Conservation (phyloP, 1,140 invertebrate genomes). For the Drosophila teissieri region DNA sequence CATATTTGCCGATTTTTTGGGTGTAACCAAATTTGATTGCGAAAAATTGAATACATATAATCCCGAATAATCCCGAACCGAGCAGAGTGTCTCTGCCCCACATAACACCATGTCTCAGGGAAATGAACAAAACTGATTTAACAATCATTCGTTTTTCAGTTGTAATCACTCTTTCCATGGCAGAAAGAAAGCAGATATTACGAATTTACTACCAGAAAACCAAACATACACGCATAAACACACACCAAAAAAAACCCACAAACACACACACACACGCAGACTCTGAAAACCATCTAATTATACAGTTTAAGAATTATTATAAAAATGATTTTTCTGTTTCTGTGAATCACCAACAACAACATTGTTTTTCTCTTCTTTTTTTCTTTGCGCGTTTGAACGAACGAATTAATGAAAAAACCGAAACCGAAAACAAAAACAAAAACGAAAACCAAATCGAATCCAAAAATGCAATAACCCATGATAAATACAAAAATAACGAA, state of each 20-base stretch:
- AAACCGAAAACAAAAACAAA: conserved; percentile 12
- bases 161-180: conserved; percentile 42
- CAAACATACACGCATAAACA: conserved; percentile 20
- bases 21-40: conserved; percentile 79
- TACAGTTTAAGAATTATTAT: conserved; percentile 83
- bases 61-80: background rate
- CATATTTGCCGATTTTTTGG: conserved; percentile 61
- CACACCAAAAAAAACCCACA: conserved; percentile 35
- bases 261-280: conserved; percentile 38
- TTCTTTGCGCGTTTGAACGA: conserved; percentile 81
- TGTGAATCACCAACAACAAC: conserved; percentile 84
- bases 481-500: conserved; percentile 18
- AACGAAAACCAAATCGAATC: conserved; percentile 11
- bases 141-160: conserved; percentile 28
- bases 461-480: conserved; percentile 31
- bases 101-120: conserved; percentile 23
- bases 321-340: conserved; percentile 83
- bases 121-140: conserved; percentile 30
- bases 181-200: conserved; percentile 33
- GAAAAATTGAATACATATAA: conserved; percentile 42
- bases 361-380: conserved; percentile 84
- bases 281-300: conserved; percentile 61
- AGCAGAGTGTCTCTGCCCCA: conserved; percentile 12
- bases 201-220: conserved; percentile 33
- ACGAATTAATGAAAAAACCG: conserved; percentile 47